phyloP scores from a whole-genome alignment of 2,113 vertebrate genomes.

The Melospiza georgiana region DNA sequence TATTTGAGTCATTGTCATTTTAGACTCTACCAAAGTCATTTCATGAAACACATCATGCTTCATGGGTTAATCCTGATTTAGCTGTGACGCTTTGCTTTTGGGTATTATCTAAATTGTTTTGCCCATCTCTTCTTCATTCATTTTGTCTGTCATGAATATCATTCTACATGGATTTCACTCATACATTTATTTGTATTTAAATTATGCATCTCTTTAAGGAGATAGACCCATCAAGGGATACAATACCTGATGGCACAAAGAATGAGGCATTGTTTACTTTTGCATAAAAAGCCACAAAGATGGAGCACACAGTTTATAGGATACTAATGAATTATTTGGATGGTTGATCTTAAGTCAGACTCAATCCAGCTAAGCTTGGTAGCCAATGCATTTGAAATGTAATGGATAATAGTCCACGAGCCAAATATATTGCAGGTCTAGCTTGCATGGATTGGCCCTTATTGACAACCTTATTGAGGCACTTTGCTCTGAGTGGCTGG shows the following conservation, averaged over 20 bases:
- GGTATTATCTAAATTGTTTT: constrained; percentile 56
- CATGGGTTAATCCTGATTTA: constrained; percentile 57
- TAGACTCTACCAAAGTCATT: constrained; percentile 5
- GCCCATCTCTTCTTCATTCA: background rate
- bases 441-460: background rate
- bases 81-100: constrained; percentile 14
- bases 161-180: constrained; percentile 10
- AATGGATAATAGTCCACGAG: background rate
- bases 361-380: background rate
- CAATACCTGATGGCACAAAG: background rate
- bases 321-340: constrained; percentile 24
- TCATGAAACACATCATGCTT: constrained; percentile 9
- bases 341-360: constrained; percentile 21
- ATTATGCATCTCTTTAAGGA: constrained; percentile 28
- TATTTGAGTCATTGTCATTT: background rate
- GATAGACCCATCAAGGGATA: background rate
- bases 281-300: constrained; percentile 7
- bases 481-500: background rate
- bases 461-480: background rate
- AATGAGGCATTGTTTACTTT: constrained; percentile 28
- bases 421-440: background rate
- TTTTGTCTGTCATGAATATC: constrained; percentile 2
- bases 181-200: constrained; percentile 39
- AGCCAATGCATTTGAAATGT: background rate
- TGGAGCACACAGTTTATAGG: background rate